Conservation (phyloP, 2,797 vertebrate species). For the Natrix natrix region DNA sequence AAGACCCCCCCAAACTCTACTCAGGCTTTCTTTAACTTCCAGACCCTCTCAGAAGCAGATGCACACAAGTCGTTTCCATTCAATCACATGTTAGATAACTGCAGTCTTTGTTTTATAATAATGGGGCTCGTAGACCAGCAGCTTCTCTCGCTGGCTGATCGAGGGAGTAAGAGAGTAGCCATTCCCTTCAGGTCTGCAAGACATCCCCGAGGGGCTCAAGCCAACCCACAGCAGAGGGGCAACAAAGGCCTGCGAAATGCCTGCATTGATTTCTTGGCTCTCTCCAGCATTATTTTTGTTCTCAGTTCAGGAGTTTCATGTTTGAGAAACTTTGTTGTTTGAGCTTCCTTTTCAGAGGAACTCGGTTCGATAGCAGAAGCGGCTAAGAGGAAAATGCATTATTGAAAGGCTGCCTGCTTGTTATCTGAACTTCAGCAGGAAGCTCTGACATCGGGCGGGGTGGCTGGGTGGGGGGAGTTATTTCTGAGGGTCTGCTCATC, state of each 20-base stretch:
- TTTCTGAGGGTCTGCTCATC: conserved; percentile 56
- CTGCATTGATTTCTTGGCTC: conserved; percentile 59
- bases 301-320: conserved; percentile 62
- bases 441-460: conserved; percentile 51
- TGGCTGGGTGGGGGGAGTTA: conserved; percentile 30
- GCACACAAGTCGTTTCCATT: not conserved
- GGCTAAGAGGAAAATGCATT: conserved; percentile 67
- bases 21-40: not conserved
- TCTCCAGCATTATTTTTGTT: conserved; percentile 51
- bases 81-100: not conserved
- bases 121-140: not conserved
- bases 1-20: not conserved
- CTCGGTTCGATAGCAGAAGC: conserved; percentile 52
- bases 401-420: conserved; percentile 64
- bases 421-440: conserved; percentile 68
- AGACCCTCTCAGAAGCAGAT: not conserved
- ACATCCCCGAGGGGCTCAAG: conserved; percentile 1
- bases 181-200: not conserved
- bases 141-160: not conserved
- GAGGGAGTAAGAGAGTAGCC: not conserved
- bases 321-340: conserved; percentile 57
- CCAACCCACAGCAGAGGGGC: conserved; percentile 29
- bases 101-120: not conserved
- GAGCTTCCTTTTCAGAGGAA: conserved; percentile 53
- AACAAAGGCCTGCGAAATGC: conserved; percentile 64